Evolutionary conservation across 2,113 vertebrate species (phyloP).

Genomic region (Polyodon spathula): DNA sequence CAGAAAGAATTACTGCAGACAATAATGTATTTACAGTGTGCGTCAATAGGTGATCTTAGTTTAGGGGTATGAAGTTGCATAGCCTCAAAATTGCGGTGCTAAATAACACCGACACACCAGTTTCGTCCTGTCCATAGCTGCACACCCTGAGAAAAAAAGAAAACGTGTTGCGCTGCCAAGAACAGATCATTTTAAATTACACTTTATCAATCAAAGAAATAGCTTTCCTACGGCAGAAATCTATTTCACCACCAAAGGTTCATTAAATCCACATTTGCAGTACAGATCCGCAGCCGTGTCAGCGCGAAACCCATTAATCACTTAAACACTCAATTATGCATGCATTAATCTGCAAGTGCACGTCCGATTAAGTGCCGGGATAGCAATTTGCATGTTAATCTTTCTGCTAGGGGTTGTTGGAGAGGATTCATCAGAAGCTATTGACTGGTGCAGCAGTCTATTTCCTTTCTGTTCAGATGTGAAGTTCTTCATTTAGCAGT

Average conservation of each 20-base stretch:
- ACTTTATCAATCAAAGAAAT: slow-evolving; percentile 20
- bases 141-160: neutral
- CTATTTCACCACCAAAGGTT: slow-evolving; percentile 10
- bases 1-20: too few species aligned
- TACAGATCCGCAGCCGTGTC: slow-evolving; percentile 24
- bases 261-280: slow-evolving; percentile 25
- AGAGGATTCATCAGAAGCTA: slow-evolving; percentile 16
- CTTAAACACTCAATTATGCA: slow-evolving; percentile 22
- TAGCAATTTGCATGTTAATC: slow-evolving; percentile 26
- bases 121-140: slow-evolving; percentile 9
- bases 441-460: slow-evolving; percentile 5
- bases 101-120: neutral
- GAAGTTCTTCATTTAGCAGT: neutral
- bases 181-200: slow-evolving; percentile 14
- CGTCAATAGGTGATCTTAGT: too few species aligned
- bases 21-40: too few species aligned
- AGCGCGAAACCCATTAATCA: slow-evolving; percentile 22
- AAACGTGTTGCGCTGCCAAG: slow-evolving; percentile 15
- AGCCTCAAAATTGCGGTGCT: too few species aligned
- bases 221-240: slow-evolving; percentile 18
- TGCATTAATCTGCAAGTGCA: slow-evolving; percentile 18
- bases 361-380: slow-evolving; percentile 21
- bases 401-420: slow-evolving; percentile 20
- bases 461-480: neutral
- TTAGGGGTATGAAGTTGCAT: too few species aligned